phyloP scores from a whole-genome alignment of 2,888 invertebrate species.

The Drosophila vallismaia region DNA sequence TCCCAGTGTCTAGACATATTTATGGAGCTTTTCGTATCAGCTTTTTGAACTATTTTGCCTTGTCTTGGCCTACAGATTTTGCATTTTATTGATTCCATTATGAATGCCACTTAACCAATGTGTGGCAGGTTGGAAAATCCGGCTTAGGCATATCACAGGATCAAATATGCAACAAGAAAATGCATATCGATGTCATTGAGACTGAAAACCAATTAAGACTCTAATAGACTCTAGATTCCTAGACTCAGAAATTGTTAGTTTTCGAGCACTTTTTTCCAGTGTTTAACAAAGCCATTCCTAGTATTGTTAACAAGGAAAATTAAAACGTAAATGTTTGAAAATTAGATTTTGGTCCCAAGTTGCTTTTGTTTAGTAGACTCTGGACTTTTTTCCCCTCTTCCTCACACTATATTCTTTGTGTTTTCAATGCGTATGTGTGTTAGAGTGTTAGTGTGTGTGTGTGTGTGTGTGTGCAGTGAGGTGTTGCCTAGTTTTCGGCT shows the following conservation, averaged over 20 bases:
- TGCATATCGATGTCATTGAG: slow-evolving; percentile 6
- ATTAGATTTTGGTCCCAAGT: slow-evolving; percentile 71
- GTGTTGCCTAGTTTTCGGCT: slow-evolving; percentile 77
- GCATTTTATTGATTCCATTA: slow-evolving; percentile 44
- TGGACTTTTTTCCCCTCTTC: not conserved
- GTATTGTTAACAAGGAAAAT: slow-evolving; percentile 76
- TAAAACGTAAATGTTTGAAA: slow-evolving; percentile 79
- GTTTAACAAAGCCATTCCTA: slow-evolving; percentile 17
- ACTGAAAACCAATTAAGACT: slow-evolving; percentile 2
- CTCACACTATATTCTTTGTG: slow-evolving; percentile 22
- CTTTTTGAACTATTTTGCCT: too few relatives aligned
- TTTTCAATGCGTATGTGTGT: slow-evolving; percentile 17
- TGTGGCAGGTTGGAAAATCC: slow-evolving; percentile 16
- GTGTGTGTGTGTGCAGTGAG: slow-evolving; percentile 64
- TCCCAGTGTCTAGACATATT: too few relatives aligned
- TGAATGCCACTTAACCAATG: slow-evolving; percentile 42
- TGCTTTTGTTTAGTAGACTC: slow-evolving; percentile 63
- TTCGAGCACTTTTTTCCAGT: not conserved
- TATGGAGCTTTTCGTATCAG: too few relatives aligned
- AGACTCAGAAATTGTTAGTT: not conserved
- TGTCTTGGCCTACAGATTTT: not conserved
- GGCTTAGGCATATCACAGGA: slow-evolving; percentile 35
- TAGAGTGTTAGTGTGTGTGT: slow-evolving; percentile 2
- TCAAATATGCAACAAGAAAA: slow-evolving; percentile 42
- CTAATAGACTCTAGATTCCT: not conserved